These are phyloP conservation scores for Pachydiplax longipennis DNA, from an alignment of 2,888 invertebrate genomes.

Conservation along the genomic window DNA sequence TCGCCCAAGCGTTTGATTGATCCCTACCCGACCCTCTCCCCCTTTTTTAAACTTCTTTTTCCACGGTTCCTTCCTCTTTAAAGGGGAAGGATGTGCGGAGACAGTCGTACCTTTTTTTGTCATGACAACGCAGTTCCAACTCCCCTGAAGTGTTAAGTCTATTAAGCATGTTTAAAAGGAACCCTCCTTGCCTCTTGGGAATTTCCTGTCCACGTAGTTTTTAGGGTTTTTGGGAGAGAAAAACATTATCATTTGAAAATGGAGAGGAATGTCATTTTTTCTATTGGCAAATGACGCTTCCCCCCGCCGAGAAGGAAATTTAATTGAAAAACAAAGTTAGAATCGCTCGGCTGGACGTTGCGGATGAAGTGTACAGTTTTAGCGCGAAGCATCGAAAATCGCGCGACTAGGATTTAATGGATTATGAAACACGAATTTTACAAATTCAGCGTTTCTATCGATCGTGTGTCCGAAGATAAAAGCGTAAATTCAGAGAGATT, in stretches of 20 bases:
- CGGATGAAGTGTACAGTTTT: neutral
- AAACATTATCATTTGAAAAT: neutral
- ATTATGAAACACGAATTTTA: too few species aligned
- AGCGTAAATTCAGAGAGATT: too few species aligned
- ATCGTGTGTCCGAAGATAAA: too few species aligned
- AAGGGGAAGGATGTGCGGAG: neutral
- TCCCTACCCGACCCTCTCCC: neutral
- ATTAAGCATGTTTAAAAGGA: neutral
- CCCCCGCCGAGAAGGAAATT: neutral
- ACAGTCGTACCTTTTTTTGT: neutral
- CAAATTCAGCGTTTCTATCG: too few species aligned
- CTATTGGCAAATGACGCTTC: neutral
- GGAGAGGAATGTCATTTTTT: neutral
- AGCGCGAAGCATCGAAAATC: too few species aligned
- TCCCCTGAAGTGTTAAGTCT: neutral
- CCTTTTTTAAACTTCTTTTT: neutral
- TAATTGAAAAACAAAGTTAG: neutral
- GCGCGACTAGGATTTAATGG: too few species aligned
- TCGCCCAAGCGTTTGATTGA: neutral
- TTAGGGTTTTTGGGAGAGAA: neutral
- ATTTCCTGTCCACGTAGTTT: neutral
- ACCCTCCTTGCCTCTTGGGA: neutral
- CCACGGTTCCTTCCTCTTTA: neutral
- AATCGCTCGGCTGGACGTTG: neutral
- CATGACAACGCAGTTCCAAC: conserved; percentile 9